Evolutionary conservation across 2,113 vertebrate species (phyloP).

Genomic region (Apaloderma vittatum): DNA sequence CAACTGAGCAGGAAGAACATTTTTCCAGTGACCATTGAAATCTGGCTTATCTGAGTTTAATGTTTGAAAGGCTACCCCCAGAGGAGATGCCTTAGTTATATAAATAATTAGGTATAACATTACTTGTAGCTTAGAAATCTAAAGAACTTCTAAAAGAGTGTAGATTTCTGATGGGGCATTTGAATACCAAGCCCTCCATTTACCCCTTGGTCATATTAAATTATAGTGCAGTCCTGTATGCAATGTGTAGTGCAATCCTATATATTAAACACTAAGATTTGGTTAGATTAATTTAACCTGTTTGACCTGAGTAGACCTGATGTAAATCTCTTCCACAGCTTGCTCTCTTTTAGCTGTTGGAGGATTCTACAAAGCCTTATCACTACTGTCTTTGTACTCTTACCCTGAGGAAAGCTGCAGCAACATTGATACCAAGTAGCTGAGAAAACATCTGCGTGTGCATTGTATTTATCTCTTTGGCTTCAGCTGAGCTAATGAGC

Average conservation of each 20-base stretch:
- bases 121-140: neutral
- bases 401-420: slow-evolving; percentile 10
- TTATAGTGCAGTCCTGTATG: neutral
- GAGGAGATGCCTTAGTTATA: neutral
- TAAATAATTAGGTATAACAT: neutral
- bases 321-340: slow-evolving; percentile 61
- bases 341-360: slow-evolving; percentile 16
- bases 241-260: neutral
- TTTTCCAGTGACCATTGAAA: neutral
- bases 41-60: neutral
- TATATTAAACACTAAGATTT: slow-evolving; percentile 27
- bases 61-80: neutral
- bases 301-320: slow-evolving; percentile 61
- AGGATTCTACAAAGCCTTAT: slow-evolving; percentile 35
- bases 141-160: neutral
- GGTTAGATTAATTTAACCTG: slow-evolving; percentile 68
- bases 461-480: slow-evolving; percentile 49
- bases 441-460: slow-evolving; percentile 69
- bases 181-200: neutral
- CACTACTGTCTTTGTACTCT: slow-evolving; percentile 69
- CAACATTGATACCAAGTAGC: slow-evolving; percentile 47
- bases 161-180: neutral
- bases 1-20: neutral
- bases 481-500: slow-evolving; percentile 68
- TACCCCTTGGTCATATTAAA: neutral